Evolutionary conservation across 1,140 invertebrate species (phyloP), one percentile per base, ranked within the genome.

Genomic region (Calephelis virginiensis): DNA sequence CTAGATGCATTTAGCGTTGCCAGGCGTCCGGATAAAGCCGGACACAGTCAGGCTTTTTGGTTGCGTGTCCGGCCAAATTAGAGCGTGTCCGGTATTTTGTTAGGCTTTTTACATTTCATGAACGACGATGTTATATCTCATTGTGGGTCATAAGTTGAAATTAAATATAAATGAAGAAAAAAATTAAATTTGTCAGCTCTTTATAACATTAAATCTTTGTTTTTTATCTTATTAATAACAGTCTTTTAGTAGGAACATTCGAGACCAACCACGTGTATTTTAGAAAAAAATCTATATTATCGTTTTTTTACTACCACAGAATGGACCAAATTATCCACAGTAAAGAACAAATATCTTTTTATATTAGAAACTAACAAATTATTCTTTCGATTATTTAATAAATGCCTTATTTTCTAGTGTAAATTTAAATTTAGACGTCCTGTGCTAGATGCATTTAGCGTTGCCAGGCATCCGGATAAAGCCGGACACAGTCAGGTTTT

Each of bases 281-380:
- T 12, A 12, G 47, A 48, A 48, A 48, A 48, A 48, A 48, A 48
- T 48, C 10, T 11, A 48, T 10, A 28, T 28, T 28, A 48, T 48
- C 47, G 47, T 48, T 48, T 48, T 48, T 48, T 48, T 11, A 48
- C 47, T 48, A 48, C 47, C 47, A 48, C 47, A 48, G 47, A 48
- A 48, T 48, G 47, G 47, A 48, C 11, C 12, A 48, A 48, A 11
- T 48, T 48, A 48, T 48, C 47, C 47, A 48, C 47, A 48, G 11
- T 48, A 11, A 48, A 48, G 47, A 48, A 48, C 47, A 48, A 48
- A 48, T 48, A 48, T n/a, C 47, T 48, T 48, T 12, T 28, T 3
- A 28, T 1, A 28, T 28, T 28, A 28, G 28, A 28, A 28, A 28
- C 28, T 28, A 2, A 28, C 1, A 28, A 28, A 28, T 2, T 2